Conservation (phyloP, 2,113 vertebrate species). For the Noturus placidus region DNA sequence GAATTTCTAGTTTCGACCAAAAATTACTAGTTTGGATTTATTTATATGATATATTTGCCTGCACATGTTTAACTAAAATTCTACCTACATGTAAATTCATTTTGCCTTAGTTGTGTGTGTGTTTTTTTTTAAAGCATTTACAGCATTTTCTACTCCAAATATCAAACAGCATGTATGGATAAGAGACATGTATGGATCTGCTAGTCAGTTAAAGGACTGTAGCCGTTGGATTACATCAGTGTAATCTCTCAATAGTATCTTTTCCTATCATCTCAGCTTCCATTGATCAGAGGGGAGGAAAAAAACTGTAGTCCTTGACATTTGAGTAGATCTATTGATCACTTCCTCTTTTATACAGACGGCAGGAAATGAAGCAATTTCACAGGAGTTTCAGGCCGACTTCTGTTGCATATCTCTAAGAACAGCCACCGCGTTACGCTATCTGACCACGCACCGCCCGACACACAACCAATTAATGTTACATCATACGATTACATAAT, state of each 20-base stretch:
- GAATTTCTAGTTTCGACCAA: too few species aligned
- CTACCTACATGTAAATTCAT: neutral
- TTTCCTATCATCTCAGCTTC: constrained; percentile 70
- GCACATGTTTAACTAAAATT: neutral
- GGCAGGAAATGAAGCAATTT: constrained; percentile 67
- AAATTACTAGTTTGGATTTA: too few species aligned
- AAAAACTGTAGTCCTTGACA: constrained; percentile 75
- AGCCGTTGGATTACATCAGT: constrained; percentile 66
- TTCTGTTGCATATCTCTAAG: constrained; percentile 58
- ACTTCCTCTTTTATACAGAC: constrained; percentile 78
- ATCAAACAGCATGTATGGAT: constrained; percentile 2
- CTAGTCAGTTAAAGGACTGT: constrained; percentile 36
- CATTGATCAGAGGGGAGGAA: constrained; percentile 73
- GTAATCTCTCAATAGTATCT: constrained; percentile 76
- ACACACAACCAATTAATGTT: neutral
- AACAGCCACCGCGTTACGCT: constrained; percentile 43
- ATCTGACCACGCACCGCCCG: constrained; percentile 17
- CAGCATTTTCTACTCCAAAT: neutral
- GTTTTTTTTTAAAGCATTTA: neutral
- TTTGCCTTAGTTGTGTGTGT: neutral
- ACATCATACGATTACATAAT: neutral
- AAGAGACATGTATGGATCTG: constrained; percentile 25
- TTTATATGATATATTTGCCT: neutral
- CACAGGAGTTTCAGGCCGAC: constrained; percentile 57
- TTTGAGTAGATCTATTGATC: constrained; percentile 75